Base-by-base conservation (phyloP, 2,113 vertebrate genomes). In the Eulemur rufifrons region DNA sequence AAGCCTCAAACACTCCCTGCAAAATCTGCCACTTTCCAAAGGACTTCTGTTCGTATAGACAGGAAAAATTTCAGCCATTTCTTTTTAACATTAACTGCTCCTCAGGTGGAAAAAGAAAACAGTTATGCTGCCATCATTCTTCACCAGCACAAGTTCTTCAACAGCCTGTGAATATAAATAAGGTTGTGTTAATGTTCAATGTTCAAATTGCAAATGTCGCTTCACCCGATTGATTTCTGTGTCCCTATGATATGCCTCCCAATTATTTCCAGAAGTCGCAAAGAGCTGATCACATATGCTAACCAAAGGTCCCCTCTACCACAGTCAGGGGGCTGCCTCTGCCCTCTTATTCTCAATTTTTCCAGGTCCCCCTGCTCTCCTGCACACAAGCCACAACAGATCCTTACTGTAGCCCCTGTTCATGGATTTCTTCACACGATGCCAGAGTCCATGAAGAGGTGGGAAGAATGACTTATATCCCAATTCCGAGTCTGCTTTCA, bases 61-160 rank as follows among this genome's bases (percentile, higher is more conserved):
- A 52, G 63, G 76, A 86, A 86, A 54, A 87, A 94, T 69, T 32
- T 17, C 11, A 81, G 74, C 21, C 59, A 89, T 98, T 98, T 96
- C 96, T 97, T 97, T 88, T 96, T 97, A 98, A 88, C 5, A 84
- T 39, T 39, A 39, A 39, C 8, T 77, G 80, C 83, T 95, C 89
- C 52, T 96, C 34, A 76, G 63, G 93, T 64, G 32, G 52, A 32
- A 93, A 96, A 86, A 50, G 20, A 56, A 64, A 86, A 64, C 23
- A 88, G 61, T 59, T 54, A 73, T 10, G 63, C 3, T 64, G 34
- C 9, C 45, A 69, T 37, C 61, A 34, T 50, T 63, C 52, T 84
- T 88, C 8, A 37, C 32, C 34, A 63, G 15, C 68, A n/a, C 61
- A 23, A 9, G 11, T 50, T 61, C 20, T 77, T 94, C 85, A 89